Base-by-base conservation (phyloP, 2,888 invertebrate genomes). In the Leptopterna dolabrata region DNA sequence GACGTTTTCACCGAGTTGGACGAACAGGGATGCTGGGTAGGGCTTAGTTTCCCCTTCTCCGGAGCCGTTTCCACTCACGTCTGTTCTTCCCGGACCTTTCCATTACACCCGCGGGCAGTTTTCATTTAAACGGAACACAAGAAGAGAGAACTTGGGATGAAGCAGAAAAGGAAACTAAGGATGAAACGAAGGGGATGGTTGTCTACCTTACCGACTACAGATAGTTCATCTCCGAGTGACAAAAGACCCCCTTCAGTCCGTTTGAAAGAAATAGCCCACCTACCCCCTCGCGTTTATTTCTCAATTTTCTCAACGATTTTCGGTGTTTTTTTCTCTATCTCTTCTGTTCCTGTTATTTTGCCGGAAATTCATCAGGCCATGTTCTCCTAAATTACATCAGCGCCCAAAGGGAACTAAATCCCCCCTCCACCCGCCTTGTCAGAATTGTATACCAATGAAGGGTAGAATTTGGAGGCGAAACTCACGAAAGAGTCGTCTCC, bases 91-190 rank as follows among this genome's bases (percentile, higher is more conserved):
- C 19, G 63, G 63, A 63, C 63, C 63, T 63, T 63, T 63, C 63
- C 63, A 63, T 63, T 63, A 63, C 63, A 63, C 63, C 63, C 63
- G 63, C 63, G 63, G 63, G 63, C 63, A 63, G 63, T 63, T 63
- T 63, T 63, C 63, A 63, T 63, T 63, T 63, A 63, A 63, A 63
- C 24, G 63, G 63, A 63, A 63, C 63, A 63, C 63, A 63, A 63
- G 63, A 24, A 63, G 51, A 4, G 51, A 51, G 4, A 63, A 24
- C 24, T 63, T 24, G 11, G 63, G 55, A 55, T 55, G 55, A 55
- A 55, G 24, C 63, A 24, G 63, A 11, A 27, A 24, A 24, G 63
- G 6, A 63, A 27, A 63, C 63, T 24, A 24, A 19, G 55, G 55
- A 55, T 63, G 63, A 63, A 24, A 63, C 63, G 63, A 13, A 63